A percentile compares a stretch with the other conserved stretches of the same genome.
These are phyloP conservation scores for Stegastes partitus DNA, from an alignment of 2,113 vertebrate species.

Conservation along the genomic window DNA sequence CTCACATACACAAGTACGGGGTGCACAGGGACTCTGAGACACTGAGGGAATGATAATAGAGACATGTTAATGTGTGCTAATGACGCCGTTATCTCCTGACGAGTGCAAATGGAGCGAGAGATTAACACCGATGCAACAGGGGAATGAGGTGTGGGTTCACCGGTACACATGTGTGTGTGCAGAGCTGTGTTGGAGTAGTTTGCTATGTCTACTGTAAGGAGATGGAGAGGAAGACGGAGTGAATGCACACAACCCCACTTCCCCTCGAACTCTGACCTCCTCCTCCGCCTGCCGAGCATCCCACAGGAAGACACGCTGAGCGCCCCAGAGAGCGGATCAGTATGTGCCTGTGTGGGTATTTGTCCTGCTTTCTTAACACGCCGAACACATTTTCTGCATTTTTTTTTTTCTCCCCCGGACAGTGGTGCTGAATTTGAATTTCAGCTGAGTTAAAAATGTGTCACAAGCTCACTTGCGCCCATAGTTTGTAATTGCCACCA, in stretches of 20 bases:
- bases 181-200: constrained; percentile 26
- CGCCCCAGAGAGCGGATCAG: constrained; percentile 9
- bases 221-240: background rate
- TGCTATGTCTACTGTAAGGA: constrained; percentile 6
- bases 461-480: constrained; percentile 21
- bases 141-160: constrained; percentile 62
- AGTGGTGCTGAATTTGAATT: background rate
- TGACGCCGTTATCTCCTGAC: constrained; percentile 77
- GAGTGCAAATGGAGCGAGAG: constrained; percentile 80
- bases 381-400: background rate
- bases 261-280: constrained; percentile 54
- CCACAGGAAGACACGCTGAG: constrained; percentile 55
- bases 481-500: constrained; percentile 21
- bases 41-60: constrained; percentile 69
- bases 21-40: constrained; percentile 43
- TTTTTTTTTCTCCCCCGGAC: background rate
- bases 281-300: constrained; percentile 45
- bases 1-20: background rate
- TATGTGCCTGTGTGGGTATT: constrained; percentile 1
- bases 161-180: constrained; percentile 16
- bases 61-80: constrained; percentile 81
- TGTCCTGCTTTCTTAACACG: constrained; percentile 25
- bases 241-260: constrained; percentile 13
- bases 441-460: constrained; percentile 2
- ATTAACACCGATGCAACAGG: constrained; percentile 65